Conservation (phyloP, 1,140 invertebrate species). For the Hormaphis cornu region DNA sequence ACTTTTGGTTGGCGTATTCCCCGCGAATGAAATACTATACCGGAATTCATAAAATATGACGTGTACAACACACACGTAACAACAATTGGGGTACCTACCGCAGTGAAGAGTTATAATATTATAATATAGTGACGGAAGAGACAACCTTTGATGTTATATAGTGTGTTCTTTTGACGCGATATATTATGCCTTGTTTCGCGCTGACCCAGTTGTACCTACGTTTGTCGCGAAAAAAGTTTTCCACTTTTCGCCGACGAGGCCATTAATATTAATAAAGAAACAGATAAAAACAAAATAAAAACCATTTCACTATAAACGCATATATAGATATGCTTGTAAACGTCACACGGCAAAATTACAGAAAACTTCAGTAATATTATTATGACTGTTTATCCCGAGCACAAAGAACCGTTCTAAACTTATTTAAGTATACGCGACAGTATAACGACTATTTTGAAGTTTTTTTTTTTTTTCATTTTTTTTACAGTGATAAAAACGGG, state of each 20-base stretch:
- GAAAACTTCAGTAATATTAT: not conserved
- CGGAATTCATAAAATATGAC: not conserved
- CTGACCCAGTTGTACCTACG: not conserved
- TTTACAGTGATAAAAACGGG: too few relatives aligned
- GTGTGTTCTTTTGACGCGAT: not conserved
- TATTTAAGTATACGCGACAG: too few relatives aligned
- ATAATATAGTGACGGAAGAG: too few relatives aligned
- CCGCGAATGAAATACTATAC: too few relatives aligned
- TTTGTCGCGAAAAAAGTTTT: slow-evolving; percentile 10
- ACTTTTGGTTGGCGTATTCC: too few relatives aligned
- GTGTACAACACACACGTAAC: not conserved
- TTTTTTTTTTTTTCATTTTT: too few relatives aligned
- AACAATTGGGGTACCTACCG: slow-evolving; percentile 2
- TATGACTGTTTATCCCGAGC: not conserved
- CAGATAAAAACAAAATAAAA: too few relatives aligned
- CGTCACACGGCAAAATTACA: too few relatives aligned
- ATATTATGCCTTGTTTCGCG: too few relatives aligned
- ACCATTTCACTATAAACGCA: too few relatives aligned
- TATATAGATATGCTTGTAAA: not conserved
- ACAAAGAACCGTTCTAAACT: not conserved
- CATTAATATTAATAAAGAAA: not conserved
- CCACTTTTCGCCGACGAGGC: not conserved
- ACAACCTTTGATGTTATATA: not conserved
- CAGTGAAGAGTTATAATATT: slow-evolving; percentile 12
- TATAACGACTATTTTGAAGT: too few relatives aligned